A percentile compares a stretch with the other conserved stretches of the same genome.
Evolutionary conservation across 2,888 invertebrate species (phyloP).

Genomic region (Coenonympha glycerion): DNA sequence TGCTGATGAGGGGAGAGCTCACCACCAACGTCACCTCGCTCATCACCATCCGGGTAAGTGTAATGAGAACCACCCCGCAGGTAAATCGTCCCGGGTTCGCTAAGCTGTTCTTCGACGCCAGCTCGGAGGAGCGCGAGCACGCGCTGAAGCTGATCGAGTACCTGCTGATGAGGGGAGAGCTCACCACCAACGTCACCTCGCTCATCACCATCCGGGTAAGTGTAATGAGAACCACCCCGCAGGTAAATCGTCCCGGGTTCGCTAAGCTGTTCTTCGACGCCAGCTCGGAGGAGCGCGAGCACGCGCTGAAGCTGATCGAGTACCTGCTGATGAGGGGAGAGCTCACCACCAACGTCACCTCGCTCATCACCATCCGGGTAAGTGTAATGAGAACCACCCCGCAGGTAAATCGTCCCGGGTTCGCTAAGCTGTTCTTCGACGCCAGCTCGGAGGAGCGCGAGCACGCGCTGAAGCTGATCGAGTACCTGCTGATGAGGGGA

Average conservation of each 20-base stretch:
- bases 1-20: slow-evolving; percentile 89
- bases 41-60: slow-evolving; percentile 73
- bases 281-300: slow-evolving; percentile 90
- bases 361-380: slow-evolving; percentile 76
- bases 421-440: slow-evolving; percentile 89
- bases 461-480: slow-evolving; percentile 90
- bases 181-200: slow-evolving; percentile 78
- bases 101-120: slow-evolving; percentile 88
- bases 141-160: slow-evolving; percentile 92
- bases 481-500: slow-evolving; percentile 91
- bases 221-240: too few species aligned
- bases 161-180: slow-evolving; percentile 88
- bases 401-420: slow-evolving; percentile 87
- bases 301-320: slow-evolving; percentile 90
- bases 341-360: slow-evolving; percentile 77
- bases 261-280: slow-evolving; percentile 89
- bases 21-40: slow-evolving; percentile 77
- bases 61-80: too few species aligned
- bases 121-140: slow-evolving; percentile 90
- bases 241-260: slow-evolving; percentile 88
- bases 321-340: slow-evolving; percentile 91
- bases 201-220: slow-evolving; percentile 74
- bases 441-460: slow-evolving; percentile 90
- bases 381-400: too few species aligned
- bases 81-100: slow-evolving; percentile 90